Percentiles rank a stretch among this genome's conserved stretches.
Conservation (phyloP, 1,140 invertebrate genomes). For the Lucilia cuprina region DNA sequence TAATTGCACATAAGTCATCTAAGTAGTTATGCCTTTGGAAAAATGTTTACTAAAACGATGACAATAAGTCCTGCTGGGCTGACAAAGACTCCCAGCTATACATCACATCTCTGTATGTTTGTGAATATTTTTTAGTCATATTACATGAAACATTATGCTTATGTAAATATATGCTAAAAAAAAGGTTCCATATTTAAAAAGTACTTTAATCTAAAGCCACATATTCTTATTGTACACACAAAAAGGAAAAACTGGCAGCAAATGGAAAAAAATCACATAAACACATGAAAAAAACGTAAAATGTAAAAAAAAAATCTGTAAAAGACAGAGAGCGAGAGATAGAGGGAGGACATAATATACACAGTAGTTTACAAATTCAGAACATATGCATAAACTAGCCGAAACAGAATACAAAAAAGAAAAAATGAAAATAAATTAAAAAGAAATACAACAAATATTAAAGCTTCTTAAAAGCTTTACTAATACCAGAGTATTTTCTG, state of each 20-base stretch:
- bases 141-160: background rate
- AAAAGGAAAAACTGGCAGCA: background rate
- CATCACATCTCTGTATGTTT: too few species aligned
- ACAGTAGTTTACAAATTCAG: background rate
- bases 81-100: too few species aligned
- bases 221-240: background rate
- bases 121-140: background rate
- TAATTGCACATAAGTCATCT: too few species aligned
- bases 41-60: too few species aligned
- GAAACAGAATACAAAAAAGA: background rate
- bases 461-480: slow-evolving; percentile 37
- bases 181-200: slow-evolving; percentile 4
- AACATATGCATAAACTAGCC: background rate
- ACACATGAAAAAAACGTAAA: background rate
- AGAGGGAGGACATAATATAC: background rate
- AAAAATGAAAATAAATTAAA: too few species aligned
- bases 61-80: too few species aligned
- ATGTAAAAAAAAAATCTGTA: background rate
- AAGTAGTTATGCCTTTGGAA: too few species aligned
- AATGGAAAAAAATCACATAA: background rate
- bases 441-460: slow-evolving; percentile 1
- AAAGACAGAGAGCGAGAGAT: background rate
- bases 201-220: slow-evolving; percentile 22
- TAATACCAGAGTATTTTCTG: slow-evolving; percentile 30
- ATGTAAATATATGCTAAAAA: background rate